phyloP scores from a whole-genome alignment of 2,888 invertebrate genomes.

The Oligia fasciuncula region DNA sequence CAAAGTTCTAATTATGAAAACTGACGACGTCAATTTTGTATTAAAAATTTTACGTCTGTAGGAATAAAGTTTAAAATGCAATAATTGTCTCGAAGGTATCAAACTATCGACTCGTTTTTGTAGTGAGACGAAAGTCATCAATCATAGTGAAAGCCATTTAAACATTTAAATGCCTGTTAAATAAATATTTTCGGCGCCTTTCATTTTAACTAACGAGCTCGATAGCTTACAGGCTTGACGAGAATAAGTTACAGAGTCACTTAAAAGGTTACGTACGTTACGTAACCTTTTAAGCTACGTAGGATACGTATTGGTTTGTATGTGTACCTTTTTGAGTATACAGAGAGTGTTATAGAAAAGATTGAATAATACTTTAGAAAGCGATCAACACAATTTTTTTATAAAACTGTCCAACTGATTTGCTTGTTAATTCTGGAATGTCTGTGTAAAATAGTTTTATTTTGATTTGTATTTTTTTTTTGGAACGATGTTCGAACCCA shows the following conservation, averaged over 20 bases:
- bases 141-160: slow-evolving; percentile 19
- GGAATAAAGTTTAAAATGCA: neutral
- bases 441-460: too few species aligned
- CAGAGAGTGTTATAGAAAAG: neutral
- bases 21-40: neutral
- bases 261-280: neutral
- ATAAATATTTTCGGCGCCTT: slow-evolving; percentile 36
- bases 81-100: neutral
- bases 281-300: too few species aligned
- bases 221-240: neutral
- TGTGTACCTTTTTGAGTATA: neutral
- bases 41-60: neutral
- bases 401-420: neutral
- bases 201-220: neutral
- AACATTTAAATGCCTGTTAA: slow-evolving; percentile 2
- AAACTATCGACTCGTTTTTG: too few species aligned
- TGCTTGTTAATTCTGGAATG: neutral
- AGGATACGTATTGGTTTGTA: neutral
- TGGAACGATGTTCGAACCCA: too few species aligned
- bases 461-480: too few species aligned
- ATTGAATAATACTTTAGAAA: neutral
- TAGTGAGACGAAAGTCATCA: too few species aligned
- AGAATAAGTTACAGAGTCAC: neutral
- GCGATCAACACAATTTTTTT: neutral
- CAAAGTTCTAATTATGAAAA: neutral